phyloP scores from a whole-genome alignment of 37 sponge, comb jelly and placozoan species.

The Beroe ovata region DNA sequence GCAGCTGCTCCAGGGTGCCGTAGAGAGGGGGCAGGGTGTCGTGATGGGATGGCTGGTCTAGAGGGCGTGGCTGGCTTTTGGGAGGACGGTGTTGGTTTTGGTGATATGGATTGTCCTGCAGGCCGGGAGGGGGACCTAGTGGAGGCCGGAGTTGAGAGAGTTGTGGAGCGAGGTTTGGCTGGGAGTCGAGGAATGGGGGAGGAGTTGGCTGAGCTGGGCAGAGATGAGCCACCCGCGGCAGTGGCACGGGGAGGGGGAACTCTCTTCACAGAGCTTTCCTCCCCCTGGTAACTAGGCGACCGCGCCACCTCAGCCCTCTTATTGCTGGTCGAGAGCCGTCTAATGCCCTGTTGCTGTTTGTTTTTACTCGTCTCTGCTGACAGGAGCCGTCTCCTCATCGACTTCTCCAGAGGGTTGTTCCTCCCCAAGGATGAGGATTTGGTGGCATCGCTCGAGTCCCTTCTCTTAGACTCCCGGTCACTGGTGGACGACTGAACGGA shows the following conservation, averaged over 20 bases:
- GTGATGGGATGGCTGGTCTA: background rate
- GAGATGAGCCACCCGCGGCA: background rate
- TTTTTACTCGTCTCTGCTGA: constrained; percentile 29
- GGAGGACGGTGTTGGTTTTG: background rate
- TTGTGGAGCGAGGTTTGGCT: background rate
- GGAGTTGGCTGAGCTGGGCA: constrained; percentile 27
- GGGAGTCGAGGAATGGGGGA: constrained; percentile 12
- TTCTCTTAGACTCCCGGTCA: background rate
- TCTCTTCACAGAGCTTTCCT: background rate
- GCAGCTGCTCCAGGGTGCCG: background rate
- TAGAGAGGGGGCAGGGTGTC: background rate
- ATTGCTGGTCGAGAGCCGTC: background rate
- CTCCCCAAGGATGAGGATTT: background rate
- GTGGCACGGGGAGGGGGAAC: background rate
- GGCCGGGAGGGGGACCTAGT: constrained; percentile 2
- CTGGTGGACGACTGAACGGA: constrained; percentile 8
- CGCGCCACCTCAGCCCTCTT: constrained; percentile 18
- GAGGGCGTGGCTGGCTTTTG: background rate
- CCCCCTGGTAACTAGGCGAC: constrained; percentile 20
- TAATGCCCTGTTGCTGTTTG: background rate
- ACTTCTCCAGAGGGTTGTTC: constrained; percentile 41
- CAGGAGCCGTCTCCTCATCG: constrained; percentile 43
- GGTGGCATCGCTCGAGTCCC: constrained; percentile 21
- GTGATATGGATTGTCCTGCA: background rate
- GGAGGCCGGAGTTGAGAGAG: constrained; percentile 6